Percentiles rank a stretch among this genome's conserved stretches.
Conservation (phyloP, 1,140 invertebrate genomes). For the Medauroidea extradentata region DNA sequence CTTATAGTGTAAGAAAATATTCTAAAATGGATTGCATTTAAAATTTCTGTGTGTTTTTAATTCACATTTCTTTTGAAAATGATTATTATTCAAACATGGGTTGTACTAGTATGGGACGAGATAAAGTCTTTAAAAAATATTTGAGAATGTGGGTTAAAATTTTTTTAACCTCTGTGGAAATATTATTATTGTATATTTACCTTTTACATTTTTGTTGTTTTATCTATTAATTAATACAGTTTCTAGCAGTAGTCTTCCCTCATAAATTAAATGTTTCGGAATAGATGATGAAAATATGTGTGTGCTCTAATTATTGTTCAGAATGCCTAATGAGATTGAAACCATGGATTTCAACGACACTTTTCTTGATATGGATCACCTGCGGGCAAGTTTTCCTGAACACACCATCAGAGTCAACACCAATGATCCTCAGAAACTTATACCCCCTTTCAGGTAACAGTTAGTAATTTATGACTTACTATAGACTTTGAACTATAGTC, state of each 20-base stretch:
- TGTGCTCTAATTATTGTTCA: slow-evolving; percentile 37
- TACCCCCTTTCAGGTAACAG: slow-evolving; percentile 76
- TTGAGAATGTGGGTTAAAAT: neutral
- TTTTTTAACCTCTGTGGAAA: neutral
- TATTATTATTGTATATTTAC: neutral
- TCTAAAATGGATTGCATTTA: too few species aligned
- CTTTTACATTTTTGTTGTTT: neutral
- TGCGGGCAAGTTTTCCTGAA: slow-evolving; percentile 81
- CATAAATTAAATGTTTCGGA: neutral
- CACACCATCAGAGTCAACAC: slow-evolving; percentile 66
- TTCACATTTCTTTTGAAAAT: too few species aligned
- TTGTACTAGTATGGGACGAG: too few species aligned
- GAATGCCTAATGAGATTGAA: slow-evolving; percentile 70
- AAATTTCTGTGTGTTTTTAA: too few species aligned
- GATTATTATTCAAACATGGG: too few species aligned
- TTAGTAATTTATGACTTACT: neutral
- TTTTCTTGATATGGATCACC: slow-evolving; percentile 88
- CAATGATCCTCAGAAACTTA: slow-evolving; percentile 60
- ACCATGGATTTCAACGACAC: slow-evolving; percentile 97
- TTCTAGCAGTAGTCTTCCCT: neutral
- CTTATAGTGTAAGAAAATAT: too few species aligned
- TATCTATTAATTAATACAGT: neutral
- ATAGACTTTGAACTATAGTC: neutral
- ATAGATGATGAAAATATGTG: too few species aligned
- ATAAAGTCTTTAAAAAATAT: slow-evolving; percentile 1